Percentiles rank a stretch among this genome's conserved stretches.
phyloP scores from a whole-genome alignment of 2,797 vertebrate species.

The Parauchenoglanis punctatus region DNA sequence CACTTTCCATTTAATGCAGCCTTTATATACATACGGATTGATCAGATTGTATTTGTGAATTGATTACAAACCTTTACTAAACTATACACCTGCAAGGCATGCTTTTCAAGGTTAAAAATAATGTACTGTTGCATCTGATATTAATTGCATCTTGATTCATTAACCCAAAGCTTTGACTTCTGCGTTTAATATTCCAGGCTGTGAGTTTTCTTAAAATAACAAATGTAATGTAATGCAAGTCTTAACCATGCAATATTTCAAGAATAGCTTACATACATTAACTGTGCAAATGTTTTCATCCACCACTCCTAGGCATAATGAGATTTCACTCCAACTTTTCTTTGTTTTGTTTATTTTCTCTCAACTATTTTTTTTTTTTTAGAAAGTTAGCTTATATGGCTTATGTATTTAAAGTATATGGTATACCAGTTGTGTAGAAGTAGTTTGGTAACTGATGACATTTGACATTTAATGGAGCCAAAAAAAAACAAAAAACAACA shows the following conservation, averaged over 20 bases:
- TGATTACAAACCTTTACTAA: neutral
- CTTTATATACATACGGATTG: neutral
- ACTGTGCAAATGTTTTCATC: neutral
- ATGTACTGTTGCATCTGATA: too few relatives aligned
- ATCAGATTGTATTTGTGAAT: neutral
- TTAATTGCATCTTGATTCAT: neutral
- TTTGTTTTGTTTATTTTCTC: neutral
- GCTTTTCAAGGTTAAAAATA: neutral
- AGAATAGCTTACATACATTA: neutral
- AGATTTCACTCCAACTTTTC: neutral
- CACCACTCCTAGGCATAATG: too few relatives aligned
- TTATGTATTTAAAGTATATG: neutral
- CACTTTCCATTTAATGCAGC: too few relatives aligned
- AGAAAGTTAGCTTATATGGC: neutral
- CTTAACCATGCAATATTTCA: neutral
- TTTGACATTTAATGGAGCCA: neutral
- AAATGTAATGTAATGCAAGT: neutral
- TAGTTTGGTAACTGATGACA: neutral
- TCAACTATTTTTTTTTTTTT: too few relatives aligned
- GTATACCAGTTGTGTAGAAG: neutral
- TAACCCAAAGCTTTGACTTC: neutral
- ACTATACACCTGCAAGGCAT: neutral
- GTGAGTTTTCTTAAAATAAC: neutral
- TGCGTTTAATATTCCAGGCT: neutral
- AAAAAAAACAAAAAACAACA: neutral